Base-by-base conservation (phyloP, 1,140 invertebrate genomes). In the Lithobius niger region DNA sequence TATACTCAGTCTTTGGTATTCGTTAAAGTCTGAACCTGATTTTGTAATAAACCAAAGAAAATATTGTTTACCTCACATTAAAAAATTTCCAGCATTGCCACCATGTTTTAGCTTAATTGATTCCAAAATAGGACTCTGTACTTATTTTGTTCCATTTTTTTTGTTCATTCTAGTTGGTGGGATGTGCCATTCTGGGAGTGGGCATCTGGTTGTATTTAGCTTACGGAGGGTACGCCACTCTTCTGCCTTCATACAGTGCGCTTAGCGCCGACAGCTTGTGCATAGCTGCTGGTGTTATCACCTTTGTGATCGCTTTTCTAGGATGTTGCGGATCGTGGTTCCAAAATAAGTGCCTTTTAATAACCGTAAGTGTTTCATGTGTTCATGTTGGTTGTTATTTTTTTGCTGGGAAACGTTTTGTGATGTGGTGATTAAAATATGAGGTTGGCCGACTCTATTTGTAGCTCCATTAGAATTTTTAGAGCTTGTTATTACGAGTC, bases 261-360 rank as follows among this genome's bases (percentile, higher is more conserved):
- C 69, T 82, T 43, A 82, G 82, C 61, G 80, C 79, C 19, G 83
- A 86, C 64, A 76, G 78, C 13, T 64, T 87, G 42, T 76, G 82
- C 58, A 77, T 87, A 44, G 73, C 74, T 26, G 74, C 80, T 18
- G 85, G 85, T 48, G 76, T 79, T 31, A 63, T 83, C 36, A 79
- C 80, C 21, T 83, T 87, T 62, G 72, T 84, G 47, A 74, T 86
- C 1, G 81, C 83, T 27, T 85, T 87, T 69, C 80, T 85, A 60
- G 85, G 83, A 50, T 88, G 84, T 68, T 87, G 84, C 66, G 85
- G 85, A 13, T 79, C 83, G 42, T 87, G 83, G 82, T 83, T 84
- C 64, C 81, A 86, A 66, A 86, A 79, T 28, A 77, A 81, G 64
- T 85, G 82, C 62, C 76, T 87, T 63, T 73, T 88, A 18, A 79